Conservation (phyloP, 2,113 vertebrate genomes). For the Tragelaphus strepsiceros region DNA sequence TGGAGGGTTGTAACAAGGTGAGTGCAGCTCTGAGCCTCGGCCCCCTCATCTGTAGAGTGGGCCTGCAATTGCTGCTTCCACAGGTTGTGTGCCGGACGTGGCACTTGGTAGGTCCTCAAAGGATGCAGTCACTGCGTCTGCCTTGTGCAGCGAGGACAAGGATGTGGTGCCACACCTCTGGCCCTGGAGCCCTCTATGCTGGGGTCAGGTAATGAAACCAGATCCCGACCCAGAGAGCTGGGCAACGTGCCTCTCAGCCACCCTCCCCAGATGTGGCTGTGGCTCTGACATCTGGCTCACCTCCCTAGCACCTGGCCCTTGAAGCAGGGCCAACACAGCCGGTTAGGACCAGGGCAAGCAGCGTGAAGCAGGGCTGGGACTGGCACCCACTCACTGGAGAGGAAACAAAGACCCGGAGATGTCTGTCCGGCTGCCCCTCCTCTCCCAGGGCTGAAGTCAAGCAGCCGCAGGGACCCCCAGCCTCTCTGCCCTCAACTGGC, state of each 20-base stretch:
- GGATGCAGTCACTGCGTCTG: fast-evolving
- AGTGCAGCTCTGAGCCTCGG: fast-evolving
- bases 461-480: not conserved
- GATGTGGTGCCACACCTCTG: not conserved
- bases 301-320: conserved; percentile 11
- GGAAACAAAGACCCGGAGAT: not conserved
- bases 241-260: not conserved
- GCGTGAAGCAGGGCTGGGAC: not conserved
- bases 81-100: fast-evolving
- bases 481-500: fast-evolving
- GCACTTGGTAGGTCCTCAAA: not conserved
- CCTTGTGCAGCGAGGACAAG: not conserved
- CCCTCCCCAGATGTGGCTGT: not conserved
- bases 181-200: not conserved
- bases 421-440: not conserved
- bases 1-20: not conserved
- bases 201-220: conserved; percentile 16
- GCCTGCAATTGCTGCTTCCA: not conserved
- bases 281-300: conserved; percentile 59
- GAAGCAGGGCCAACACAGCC: conserved; percentile 9
- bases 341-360: not conserved
- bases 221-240: not conserved
- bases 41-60: not conserved
- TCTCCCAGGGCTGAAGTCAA: not conserved
- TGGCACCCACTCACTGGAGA: not conserved